Base-by-base conservation (phyloP, 2,888 invertebrate species). In the Matsumyia berberina region DNA sequence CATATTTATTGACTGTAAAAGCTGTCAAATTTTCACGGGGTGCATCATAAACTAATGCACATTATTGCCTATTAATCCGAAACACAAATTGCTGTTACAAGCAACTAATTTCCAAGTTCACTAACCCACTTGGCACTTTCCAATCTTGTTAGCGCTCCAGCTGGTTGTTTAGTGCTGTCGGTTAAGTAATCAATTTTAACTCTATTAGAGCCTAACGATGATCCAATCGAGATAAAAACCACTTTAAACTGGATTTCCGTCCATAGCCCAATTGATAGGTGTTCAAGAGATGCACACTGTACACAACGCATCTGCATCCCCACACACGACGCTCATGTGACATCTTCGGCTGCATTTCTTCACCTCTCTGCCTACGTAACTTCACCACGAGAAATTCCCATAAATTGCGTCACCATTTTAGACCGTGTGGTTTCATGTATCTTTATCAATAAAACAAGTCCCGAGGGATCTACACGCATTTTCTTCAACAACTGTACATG, bases 361-460 rank as follows among this genome's bases (percentile, higher is more conserved):
- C 6, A 8, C 46, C 17, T 57, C 11, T 11, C 31, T 15, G 12
- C 4, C 19, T 17, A 19, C 17, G 17, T 35, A 11, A 11, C 35
- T 11, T 57, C 57, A 35, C 35, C 35, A 17, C 9, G 4, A 11
- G 19, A 24, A 12, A 4, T 6, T 7, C n/a, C 37, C 19, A 57
- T 57, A 37, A 57, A 57, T 57, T 57, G 15, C 11, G 17, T n/a
- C 19, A 17, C 55, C 37, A n/a, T 35, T 19, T n/a, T 57, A 17
- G 17, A 57, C 35, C 35, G 17, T 9, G 55, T 35, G 15, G 35
- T 57, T 6, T 37, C 9, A 35, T 44, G 15, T 17, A 44, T 2
- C 9, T 17, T 17, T 19, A 19, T 19, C 17, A 35, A 55, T 17
- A 2, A 44, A 17, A n/a, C 57, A 37, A 37, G 33, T 55, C 53